Base-by-base conservation (phyloP, 2,797 vertebrate genomes). In the Acanthurus lineatus region DNA sequence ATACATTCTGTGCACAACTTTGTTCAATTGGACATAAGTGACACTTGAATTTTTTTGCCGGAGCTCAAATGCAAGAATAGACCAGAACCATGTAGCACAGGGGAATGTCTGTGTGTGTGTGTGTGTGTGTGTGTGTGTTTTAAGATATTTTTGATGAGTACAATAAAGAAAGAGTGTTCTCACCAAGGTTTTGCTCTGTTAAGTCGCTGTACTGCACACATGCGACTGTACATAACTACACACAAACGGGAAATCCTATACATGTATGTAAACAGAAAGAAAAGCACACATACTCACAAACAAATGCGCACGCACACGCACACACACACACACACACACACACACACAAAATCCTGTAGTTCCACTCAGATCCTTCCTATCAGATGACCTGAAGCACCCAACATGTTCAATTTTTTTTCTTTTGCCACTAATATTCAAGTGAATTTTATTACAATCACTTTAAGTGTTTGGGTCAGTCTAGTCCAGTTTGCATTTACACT, bases 141-240 rank as follows among this genome's bases (percentile, higher is more conserved):
- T 63, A 78, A 78, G 70, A 68, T 63, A 28, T 63, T 75, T 77
- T 73, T 56, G 63, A 38, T 72, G 79, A 81, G 40, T 65, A 45
- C 79, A 57, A 80, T 72, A 86, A 82, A 47, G 67, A 51, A n/a
- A 62, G 14, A 52, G 57, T 67, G 58, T 76, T 82, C 75, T n/a
- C 67, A 76, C 42, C 57, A 19, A 25, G 51, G 58, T 45, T 83
- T 63, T 32, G 20, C 58, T 72, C 44, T 8, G 20, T 40, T 12
- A 38, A 58, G 72, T 62, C 69, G 28, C 77, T 72, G 79, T 86
- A 45, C 72, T 53, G 42, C 49, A 62, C 53, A 38, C 60, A 73
- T 28, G 48, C 9, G 69, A 64, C 53, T 58, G 54, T 54, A 78
- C 56, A 47, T 49, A 66, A 69, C 6, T 25, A 40, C 47, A 49